Evolutionary conservation across 2,113 vertebrate genomes (phyloP).

Genomic region (Meleagris gallopavo): DNA sequence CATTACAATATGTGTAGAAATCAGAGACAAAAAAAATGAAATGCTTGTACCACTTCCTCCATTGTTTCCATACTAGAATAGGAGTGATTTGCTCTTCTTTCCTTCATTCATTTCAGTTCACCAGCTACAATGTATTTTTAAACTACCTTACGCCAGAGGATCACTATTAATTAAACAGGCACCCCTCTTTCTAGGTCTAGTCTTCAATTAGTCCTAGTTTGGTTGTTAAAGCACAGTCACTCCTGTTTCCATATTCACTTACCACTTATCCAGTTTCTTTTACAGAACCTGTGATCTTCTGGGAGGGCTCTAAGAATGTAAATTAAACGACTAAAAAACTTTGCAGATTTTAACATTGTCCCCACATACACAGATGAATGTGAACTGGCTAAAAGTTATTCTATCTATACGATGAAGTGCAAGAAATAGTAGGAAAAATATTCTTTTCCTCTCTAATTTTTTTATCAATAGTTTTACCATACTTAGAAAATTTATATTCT

Average conservation of each 20-base stretch:
- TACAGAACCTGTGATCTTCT: not conserved
- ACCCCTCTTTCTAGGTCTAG: not conserved
- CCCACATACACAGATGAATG: not conserved
- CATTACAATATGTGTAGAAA: not conserved
- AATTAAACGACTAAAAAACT: conserved; percentile 15
- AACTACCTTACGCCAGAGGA: not conserved
- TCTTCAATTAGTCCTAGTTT: not conserved
- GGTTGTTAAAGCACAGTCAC: not conserved
- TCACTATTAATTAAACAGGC: conserved; percentile 8
- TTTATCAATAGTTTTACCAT: not conserved
- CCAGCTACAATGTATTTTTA: conserved; percentile 4
- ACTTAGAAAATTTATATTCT: not conserved
- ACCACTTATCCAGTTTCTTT: not conserved
- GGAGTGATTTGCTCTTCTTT: not conserved
- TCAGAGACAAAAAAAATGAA: not conserved
- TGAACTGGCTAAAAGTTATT: conserved; percentile 12
- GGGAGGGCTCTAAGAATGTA: conserved; percentile 14
- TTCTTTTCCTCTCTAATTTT: not conserved
- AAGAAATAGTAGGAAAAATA: not conserved
- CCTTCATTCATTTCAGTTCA: not conserved
- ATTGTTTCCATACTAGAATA: not conserved
- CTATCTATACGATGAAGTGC: not conserved
- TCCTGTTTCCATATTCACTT: not conserved
- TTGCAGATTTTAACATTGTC: not conserved
- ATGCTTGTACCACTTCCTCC: not conserved